phyloP scores from a whole-genome alignment of 2,888 invertebrate genomes.

The Drosophila basisetae region DNA sequence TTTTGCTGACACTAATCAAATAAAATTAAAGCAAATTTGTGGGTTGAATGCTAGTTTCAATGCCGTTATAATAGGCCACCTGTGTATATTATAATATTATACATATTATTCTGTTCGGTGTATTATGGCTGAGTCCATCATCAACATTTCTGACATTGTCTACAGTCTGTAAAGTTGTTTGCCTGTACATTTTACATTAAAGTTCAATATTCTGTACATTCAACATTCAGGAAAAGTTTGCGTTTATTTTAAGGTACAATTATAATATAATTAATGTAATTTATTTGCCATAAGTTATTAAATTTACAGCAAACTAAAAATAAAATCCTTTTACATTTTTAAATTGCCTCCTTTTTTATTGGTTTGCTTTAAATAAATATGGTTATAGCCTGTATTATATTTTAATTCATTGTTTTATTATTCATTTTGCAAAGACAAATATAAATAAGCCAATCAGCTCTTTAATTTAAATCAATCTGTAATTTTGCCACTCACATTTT shows the following conservation, averaged over 20 bases:
- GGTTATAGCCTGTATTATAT: neutral
- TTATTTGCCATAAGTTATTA: neutral
- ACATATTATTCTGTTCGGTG: neutral
- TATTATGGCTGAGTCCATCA: neutral
- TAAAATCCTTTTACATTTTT: neutral
- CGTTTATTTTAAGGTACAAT: neutral
- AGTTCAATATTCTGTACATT: neutral
- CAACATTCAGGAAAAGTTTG: neutral
- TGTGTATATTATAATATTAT: constrained; percentile 14
- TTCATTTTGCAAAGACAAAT: neutral
- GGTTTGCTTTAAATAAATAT: neutral
- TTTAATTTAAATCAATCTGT: neutral
- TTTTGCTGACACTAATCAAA: constrained; percentile 42
- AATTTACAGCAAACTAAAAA: neutral
- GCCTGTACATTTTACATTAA: neutral
- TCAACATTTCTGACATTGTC: neutral
- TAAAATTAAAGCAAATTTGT: constrained; percentile 18
- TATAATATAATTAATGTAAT: neutral
- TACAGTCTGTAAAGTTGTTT: neutral
- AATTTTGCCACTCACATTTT: neutral
- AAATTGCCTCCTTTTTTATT: neutral
- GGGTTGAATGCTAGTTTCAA: constrained; percentile 11
- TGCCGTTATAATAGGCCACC: neutral
- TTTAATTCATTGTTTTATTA: neutral
- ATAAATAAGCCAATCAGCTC: neutral